Percentiles rank a stretch among this genome's conserved stretches.
Evolutionary conservation across 2,888 invertebrate genomes (phyloP).

Genomic region (Epinotia bilunana): DNA sequence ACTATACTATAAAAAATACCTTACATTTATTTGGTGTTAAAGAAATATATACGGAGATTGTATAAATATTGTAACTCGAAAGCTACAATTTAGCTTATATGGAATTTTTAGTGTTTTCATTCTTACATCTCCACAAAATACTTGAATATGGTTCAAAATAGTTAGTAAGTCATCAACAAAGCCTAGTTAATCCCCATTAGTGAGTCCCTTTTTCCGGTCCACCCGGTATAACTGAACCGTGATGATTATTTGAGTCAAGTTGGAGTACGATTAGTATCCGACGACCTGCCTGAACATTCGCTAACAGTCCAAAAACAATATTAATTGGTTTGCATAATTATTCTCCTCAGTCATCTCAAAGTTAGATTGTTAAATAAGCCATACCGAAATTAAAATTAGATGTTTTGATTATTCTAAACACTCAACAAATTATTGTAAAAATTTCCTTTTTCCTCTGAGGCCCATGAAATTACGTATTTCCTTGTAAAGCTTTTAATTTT

Average conservation of each 20-base stretch:
- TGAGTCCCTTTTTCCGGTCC: slow-evolving; percentile 1
- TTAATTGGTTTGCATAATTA: slow-evolving; percentile 12
- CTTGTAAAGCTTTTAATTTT: not conserved
- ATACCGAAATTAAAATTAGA: not conserved
- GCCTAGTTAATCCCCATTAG: not conserved
- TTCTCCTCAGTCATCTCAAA: not conserved
- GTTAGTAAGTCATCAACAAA: not conserved
- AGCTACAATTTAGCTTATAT: too few relatives aligned
- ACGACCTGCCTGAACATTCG: not conserved
- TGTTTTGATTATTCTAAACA: slow-evolving; percentile 20
- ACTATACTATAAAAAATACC: too few relatives aligned
- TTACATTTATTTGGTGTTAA: too few relatives aligned
- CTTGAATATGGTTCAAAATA: not conserved
- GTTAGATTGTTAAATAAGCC: slow-evolving; percentile 14
- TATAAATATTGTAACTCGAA: too few relatives aligned
- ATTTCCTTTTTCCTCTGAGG: not conserved
- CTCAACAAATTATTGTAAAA: slow-evolving; percentile 4
- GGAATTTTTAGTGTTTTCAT: too few relatives aligned
- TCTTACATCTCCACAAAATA: not conserved
- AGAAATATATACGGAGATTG: too few relatives aligned
- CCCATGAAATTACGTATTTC: not conserved
- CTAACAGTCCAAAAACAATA: slow-evolving; percentile 4
- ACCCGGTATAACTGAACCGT: not conserved
- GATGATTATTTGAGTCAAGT: not conserved
- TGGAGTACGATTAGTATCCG: not conserved